These are phyloP conservation scores for Luperina nickerlii DNA, from an alignment of 2,888 invertebrate genomes.

Conservation along the genomic window DNA sequence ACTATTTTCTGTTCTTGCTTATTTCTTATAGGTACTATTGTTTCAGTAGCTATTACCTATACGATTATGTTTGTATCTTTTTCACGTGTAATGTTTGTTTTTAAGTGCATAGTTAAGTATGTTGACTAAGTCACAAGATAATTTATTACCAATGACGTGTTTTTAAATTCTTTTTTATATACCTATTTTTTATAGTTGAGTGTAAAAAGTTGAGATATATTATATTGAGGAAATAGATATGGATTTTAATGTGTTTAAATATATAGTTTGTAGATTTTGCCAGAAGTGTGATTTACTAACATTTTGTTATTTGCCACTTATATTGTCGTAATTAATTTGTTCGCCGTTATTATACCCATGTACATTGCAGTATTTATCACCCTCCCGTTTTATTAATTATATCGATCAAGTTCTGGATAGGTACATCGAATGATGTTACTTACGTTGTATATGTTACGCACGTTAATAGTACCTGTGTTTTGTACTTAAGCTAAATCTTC, in stretches of 20 bases:
- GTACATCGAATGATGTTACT: neutral
- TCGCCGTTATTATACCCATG: constrained; percentile 36
- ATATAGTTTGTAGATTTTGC: constrained; percentile 80
- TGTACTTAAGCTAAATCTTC: neutral
- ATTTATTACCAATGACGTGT: constrained; percentile 90
- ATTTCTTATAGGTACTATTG: constrained; percentile 72
- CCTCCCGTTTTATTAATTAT: neutral
- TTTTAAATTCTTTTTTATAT: constrained; percentile 86
- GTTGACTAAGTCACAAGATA: constrained; percentile 90
- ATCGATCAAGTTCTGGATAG: neutral
- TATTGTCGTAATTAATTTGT: constrained; percentile 66
- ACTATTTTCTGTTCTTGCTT: constrained; percentile 78
- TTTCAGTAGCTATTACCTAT: constrained; percentile 67
- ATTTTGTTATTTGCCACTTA: constrained; percentile 75
- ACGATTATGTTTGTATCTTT: constrained; percentile 69
- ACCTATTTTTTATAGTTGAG: constrained; percentile 83
- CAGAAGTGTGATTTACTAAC: constrained; percentile 88
- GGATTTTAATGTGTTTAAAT: constrained; percentile 77
- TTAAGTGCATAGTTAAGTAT: constrained; percentile 80
- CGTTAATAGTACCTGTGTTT: no score
- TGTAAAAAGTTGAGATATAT: constrained; percentile 84
- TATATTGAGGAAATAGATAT: constrained; percentile 81
- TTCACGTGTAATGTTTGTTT: constrained; percentile 74
- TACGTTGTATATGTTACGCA: no score
- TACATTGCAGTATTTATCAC: constrained; percentile 50